Base-by-base conservation (phyloP, 2,888 invertebrate genomes). In the Hirtodrosophila cameraria region DNA sequence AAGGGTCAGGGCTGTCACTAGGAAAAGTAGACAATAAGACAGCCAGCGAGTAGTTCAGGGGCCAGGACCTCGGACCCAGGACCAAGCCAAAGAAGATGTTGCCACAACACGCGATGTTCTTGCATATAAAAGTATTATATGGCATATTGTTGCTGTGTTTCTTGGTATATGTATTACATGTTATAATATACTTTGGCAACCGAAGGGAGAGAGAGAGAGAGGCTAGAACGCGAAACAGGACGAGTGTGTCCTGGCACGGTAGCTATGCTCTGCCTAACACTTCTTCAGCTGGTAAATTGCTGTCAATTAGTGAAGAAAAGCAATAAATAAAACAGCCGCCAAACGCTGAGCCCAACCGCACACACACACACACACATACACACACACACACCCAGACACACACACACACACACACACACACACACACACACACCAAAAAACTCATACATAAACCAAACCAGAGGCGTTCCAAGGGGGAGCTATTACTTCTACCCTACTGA, bases 241-340 rank as follows among this genome's bases (percentile, higher is more conserved):
- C 8, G 3, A 2, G 23, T 3, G 8, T 23, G 23, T 23, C 23
- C 23, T 23, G 5, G 18, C 18, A 20, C 2, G 25, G 2, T n/a
- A 27, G 48, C 3, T 16, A 23, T 49, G 38, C 33, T 41, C 45
- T 54, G 55, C 49, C 49, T 48, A 69, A 75, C 72, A 78, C 85
- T 78, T 78, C 71, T 82, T 67, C 63, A 75, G 86, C 69, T 77
- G 67, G 77, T 83, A 86, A 82, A 82, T 82, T 86, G 86, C 86
- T 83, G 84, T 82, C 86, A 82, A 86, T 86, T 82, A 82, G 86
- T 77, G 77, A 61, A 69, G 65, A 69, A 80, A 83, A 75, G 84
- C 77, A 74, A 86, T 86, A 86, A 82, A 80, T 83, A 84, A 83
- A 75, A 41, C 54, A 63, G 63, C 58, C 68, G 63, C 59, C 62